Conservation (phyloP, 2,888 invertebrate genomes). For the Melanostoma scalare region DNA sequence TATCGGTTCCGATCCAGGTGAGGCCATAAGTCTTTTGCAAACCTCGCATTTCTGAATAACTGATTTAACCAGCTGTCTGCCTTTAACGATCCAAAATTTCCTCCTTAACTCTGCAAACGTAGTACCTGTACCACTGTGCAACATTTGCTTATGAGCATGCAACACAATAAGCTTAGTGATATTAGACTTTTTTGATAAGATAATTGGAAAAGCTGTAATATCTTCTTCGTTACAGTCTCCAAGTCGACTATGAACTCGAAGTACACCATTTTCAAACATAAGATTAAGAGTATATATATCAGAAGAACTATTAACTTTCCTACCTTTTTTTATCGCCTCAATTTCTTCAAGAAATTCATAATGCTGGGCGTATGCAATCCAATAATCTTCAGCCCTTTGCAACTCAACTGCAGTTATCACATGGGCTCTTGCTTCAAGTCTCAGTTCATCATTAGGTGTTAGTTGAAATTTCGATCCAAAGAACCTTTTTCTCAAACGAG, state of each 20-base stretch:
- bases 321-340: not conserved
- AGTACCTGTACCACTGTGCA: slow-evolving; percentile 23
- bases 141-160: slow-evolving; percentile 4
- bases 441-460: no score
- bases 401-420: not conserved
- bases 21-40: slow-evolving; percentile 8
- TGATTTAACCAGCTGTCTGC: slow-evolving; percentile 14
- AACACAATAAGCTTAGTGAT: slow-evolving; percentile 9
- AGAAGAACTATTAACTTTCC: not conserved
- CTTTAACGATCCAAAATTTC: slow-evolving; percentile 32
- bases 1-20: slow-evolving; percentile 15
- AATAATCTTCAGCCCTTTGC: slow-evolving; percentile 5
- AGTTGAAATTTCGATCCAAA: not conserved
- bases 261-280: not conserved
- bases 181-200: not conserved
- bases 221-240: slow-evolving; percentile 1
- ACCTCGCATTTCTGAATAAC: slow-evolving; percentile 7
- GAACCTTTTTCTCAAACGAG: not conserved
- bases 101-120: slow-evolving; percentile 11
- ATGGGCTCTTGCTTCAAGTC: no score
- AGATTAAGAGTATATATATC: not conserved
- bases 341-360: not conserved
- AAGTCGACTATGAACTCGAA: slow-evolving; percentile 14
- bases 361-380: not conserved
- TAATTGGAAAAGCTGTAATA: slow-evolving; percentile 16